phyloP scores from a whole-genome alignment of 2,888 invertebrate species.

The Rhingia campestris region DNA sequence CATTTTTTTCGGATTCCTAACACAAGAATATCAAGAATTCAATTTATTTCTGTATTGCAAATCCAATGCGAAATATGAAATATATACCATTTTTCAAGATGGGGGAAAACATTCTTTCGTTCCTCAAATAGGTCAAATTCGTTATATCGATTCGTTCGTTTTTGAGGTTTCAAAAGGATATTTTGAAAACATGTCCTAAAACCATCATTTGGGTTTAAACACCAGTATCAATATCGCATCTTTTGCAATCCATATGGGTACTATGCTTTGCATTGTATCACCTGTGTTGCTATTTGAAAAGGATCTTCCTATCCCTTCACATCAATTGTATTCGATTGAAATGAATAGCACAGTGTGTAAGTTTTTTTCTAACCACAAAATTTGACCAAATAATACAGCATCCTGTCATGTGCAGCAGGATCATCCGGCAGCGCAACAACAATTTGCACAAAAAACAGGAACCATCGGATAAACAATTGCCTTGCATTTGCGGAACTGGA shows the following conservation, averaged over 20 bases:
- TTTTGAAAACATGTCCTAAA: too few species aligned
- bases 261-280: neutral
- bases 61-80: too few species aligned
- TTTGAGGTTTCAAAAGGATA: too few species aligned
- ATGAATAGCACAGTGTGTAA: conserved; percentile 26
- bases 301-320: neutral
- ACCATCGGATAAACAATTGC: conserved; percentile 19
- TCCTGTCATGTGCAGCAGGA: conserved; percentile 61
- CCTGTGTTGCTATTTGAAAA: conserved; percentile 6
- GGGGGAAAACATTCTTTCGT: too few species aligned
- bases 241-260: neutral
- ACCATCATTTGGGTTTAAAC: too few species aligned
- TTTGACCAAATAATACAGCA: conserved; percentile 41
- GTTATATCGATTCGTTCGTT: too few species aligned
- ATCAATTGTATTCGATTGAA: conserved; percentile 28
- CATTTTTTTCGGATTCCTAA: too few species aligned
- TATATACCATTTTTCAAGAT: too few species aligned
- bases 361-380: conserved; percentile 52
- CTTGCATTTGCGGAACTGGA: conserved; percentile 17
- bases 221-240: too few species aligned
- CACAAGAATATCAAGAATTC: too few species aligned
- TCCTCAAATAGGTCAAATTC: too few species aligned
- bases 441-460: conserved; percentile 5
- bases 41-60: too few species aligned
- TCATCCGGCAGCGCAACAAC: conserved; percentile 50